Conservation (phyloP, 2,888 invertebrate species). For the Diadegma fenestrale region DNA sequence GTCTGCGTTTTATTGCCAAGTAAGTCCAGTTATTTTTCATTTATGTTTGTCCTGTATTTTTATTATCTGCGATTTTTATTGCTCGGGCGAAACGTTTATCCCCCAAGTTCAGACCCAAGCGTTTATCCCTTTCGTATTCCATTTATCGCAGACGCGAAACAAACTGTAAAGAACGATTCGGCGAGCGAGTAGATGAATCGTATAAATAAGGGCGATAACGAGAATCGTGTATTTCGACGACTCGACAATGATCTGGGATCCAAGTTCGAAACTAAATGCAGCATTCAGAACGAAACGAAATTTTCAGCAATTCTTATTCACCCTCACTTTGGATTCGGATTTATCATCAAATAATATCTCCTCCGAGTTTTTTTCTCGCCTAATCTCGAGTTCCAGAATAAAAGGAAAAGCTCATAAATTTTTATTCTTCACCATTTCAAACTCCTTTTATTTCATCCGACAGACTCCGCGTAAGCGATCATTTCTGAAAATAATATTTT, state of each 20-base stretch:
- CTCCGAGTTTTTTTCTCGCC: background rate
- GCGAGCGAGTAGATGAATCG: constrained; percentile 1
- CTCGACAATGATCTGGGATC: background rate
- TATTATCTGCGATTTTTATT: constrained; percentile 27
- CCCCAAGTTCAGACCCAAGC: constrained; percentile 5
- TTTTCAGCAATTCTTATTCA: background rate
- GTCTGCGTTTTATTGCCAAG: constrained; percentile 5
- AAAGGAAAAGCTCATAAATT: background rate
- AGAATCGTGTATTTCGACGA: constrained; percentile 2
- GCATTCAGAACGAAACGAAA: background rate
- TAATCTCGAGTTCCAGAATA: background rate
- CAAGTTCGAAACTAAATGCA: background rate
- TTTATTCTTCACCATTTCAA: background rate
- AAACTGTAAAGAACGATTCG: background rate
- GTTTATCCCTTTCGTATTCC: constrained; percentile 11
- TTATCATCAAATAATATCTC: background rate
- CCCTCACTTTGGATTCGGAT: background rate
- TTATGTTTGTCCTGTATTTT: constrained; percentile 24
- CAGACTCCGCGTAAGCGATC: background rate
- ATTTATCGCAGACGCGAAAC: background rate
- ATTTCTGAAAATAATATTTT: background rate
- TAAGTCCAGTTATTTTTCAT: constrained; percentile 14
- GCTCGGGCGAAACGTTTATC: background rate
- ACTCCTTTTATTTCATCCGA: background rate
- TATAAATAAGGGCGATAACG: background rate